Conservation (phyloP, 2,113 vertebrate genomes). For the Colistium nudipinnis region DNA sequence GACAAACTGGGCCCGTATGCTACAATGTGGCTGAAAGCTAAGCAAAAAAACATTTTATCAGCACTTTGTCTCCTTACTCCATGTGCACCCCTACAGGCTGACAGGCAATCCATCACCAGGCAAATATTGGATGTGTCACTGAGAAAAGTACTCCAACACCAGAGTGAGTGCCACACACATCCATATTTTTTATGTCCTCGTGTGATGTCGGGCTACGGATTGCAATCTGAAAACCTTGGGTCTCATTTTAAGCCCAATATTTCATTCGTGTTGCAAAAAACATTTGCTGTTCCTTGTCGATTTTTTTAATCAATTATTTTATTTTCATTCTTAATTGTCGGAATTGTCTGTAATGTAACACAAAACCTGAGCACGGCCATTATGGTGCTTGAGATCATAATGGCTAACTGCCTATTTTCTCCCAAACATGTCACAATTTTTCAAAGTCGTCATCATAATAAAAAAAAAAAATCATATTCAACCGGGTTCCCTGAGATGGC, state of each 20-base stretch:
- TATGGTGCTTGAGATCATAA: conserved; percentile 2
- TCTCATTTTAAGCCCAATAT: conserved; percentile 15
- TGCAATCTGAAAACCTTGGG: conserved; percentile 31
- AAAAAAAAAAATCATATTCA: conserved; percentile 3
- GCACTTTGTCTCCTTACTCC: conserved; percentile 67
- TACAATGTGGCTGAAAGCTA: conserved; percentile 51
- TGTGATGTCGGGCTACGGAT: conserved; percentile 44
- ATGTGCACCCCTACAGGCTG: conserved; percentile 44
- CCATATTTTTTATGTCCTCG: conserved; percentile 48
- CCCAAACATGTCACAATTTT: conserved; percentile 31
- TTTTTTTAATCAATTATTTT: neutral
- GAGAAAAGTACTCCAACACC: conserved; percentile 50
- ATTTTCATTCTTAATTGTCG: neutral
- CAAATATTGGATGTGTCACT: conserved; percentile 65
- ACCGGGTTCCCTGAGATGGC: conserved; percentile 24
- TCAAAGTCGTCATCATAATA: conserved; percentile 18
- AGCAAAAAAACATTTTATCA: conserved; percentile 69
- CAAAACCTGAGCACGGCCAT: conserved; percentile 5
- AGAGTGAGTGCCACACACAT: conserved; percentile 47
- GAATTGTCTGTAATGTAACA: neutral
- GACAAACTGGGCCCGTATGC: conserved; percentile 27
- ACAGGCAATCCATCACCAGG: conserved; percentile 70
- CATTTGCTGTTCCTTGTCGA: conserved; percentile 6
- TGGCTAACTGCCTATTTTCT: conserved; percentile 24
- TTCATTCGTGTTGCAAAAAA: conserved; percentile 7